Percentiles rank a stretch among this genome's conserved stretches.
phyloP scores from a whole-genome alignment of 2,888 invertebrate genomes.

The Drosophila mimetica region DNA sequence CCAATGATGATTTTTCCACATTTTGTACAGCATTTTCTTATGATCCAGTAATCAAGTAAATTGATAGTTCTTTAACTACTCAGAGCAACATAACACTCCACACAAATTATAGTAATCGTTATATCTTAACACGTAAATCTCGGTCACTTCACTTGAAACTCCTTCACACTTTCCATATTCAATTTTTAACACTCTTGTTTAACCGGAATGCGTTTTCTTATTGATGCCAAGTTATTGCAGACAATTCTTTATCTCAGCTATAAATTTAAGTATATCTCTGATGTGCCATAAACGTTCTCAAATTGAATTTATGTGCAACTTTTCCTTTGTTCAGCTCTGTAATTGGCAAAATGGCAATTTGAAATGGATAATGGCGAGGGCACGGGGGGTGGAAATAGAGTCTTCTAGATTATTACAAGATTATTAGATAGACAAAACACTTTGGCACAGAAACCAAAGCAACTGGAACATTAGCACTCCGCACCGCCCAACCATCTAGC shows the following conservation, averaged over 20 bases:
- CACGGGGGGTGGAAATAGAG: constrained; percentile 3
- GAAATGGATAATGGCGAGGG: constrained; percentile 31
- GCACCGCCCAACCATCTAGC: constrained; percentile 10
- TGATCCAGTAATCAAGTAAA: constrained; percentile 5
- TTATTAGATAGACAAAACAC: constrained; percentile 75
- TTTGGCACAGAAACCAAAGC: constrained; percentile 82
- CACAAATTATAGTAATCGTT: constrained; percentile 4
- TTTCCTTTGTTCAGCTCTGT: constrained; percentile 40
- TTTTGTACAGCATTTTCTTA: constrained; percentile 41
- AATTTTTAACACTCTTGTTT: constrained; percentile 6
- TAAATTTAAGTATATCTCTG: constrained; percentile 65
- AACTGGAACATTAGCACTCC: constrained; percentile 80
- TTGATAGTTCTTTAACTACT: constrained; percentile 33
- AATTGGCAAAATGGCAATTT: constrained; percentile 36
- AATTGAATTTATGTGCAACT: constrained; percentile 44
- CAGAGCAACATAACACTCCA: constrained; percentile 36
- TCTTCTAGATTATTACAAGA: constrained; percentile 70
- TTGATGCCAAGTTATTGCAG: constrained; percentile 2
- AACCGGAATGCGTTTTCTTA: constrained; percentile 3
- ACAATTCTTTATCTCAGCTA: constrained; percentile 5
- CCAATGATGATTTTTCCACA: constrained; percentile 61
- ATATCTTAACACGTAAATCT: background rate
- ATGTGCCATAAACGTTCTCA: constrained; percentile 69
- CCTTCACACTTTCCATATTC: constrained; percentile 15
- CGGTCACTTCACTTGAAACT: constrained; percentile 23